Conservation (phyloP, 2,888 invertebrate species). For the Polyommatus iphigenia region DNA sequence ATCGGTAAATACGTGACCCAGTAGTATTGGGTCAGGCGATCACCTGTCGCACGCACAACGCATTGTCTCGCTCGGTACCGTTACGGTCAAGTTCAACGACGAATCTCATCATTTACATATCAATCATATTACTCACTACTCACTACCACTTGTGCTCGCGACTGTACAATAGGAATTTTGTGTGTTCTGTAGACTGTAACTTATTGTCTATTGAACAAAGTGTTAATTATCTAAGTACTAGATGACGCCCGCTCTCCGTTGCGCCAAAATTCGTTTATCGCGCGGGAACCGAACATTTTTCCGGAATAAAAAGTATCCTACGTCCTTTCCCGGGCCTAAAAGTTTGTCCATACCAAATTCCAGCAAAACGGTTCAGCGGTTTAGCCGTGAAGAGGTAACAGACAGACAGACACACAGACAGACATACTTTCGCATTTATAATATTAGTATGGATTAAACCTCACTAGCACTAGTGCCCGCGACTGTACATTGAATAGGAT, state of each 20-base stretch:
- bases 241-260: too few relatives aligned
- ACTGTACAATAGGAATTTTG: background rate
- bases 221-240: background rate
- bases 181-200: background rate
- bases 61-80: slow-evolving; percentile 74
- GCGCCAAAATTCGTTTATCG: too few relatives aligned
- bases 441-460: too few relatives aligned
- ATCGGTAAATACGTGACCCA: slow-evolving; percentile 46
- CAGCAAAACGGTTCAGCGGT: too few relatives aligned
- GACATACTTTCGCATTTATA: too few relatives aligned
- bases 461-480: too few relatives aligned
- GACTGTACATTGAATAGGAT: background rate
- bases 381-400: too few relatives aligned
- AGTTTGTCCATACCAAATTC: too few relatives aligned
- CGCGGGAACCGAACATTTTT: too few relatives aligned
- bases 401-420: too few relatives aligned
- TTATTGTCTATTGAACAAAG: background rate
- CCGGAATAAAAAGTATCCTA: too few relatives aligned
- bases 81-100: slow-evolving; percentile 47
- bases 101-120: background rate
- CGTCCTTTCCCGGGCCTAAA: too few relatives aligned
- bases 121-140: background rate
- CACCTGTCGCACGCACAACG: slow-evolving; percentile 78
- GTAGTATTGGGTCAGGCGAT: slow-evolving; percentile 74
- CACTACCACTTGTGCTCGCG: background rate